Base-by-base conservation (phyloP, 2,113 vertebrate genomes). In the Cebidichthys violaceus region DNA sequence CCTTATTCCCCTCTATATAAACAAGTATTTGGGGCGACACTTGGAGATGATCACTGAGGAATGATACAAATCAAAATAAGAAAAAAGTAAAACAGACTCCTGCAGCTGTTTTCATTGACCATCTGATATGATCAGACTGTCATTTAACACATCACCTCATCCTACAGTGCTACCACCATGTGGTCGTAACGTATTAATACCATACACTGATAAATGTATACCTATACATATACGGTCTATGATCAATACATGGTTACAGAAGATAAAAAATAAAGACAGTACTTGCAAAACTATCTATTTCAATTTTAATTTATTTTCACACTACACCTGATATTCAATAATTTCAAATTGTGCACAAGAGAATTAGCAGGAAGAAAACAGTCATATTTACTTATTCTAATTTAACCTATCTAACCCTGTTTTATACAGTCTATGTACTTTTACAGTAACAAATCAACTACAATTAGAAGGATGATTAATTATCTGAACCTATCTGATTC, bases 271-370 rank as follows among this genome's bases (percentile, higher is more conserved):
- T 3, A 37, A 41, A 41, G 59, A 45, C 0, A 4, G 43, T 47
- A 15, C 31, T 33, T 65, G 33, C 3, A 50, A 76, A 55, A 65
- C 0, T 0, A 4, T 15, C 86, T 65, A 85, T 89, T 88, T 89
- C 68, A 69, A 39, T n/a, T n/a, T n/a, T n/a, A 75, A 70, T 93
- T 79, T 93, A 91, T 92, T 93, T 87, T 65, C 81, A 90, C 87
- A 77, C 85, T 43, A 77, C 83, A 91, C 60, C 55, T 65, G 75
- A 92, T 79, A 82, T 87, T 88, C 70, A 94, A 89, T 91, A 90
- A 94, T 94, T 94, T 95, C 93, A 93, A 96, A 92, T 84, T 77
- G 2, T 89, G n/a, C 65, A 82, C 82, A 84, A 81, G 62, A 88
- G 43, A 79, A 66, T 78, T 84, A 86, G 55, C 75, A 90, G 92